Base-by-base conservation (phyloP, 2,797 vertebrate genomes). In the Bucorvus abyssinicus region DNA sequence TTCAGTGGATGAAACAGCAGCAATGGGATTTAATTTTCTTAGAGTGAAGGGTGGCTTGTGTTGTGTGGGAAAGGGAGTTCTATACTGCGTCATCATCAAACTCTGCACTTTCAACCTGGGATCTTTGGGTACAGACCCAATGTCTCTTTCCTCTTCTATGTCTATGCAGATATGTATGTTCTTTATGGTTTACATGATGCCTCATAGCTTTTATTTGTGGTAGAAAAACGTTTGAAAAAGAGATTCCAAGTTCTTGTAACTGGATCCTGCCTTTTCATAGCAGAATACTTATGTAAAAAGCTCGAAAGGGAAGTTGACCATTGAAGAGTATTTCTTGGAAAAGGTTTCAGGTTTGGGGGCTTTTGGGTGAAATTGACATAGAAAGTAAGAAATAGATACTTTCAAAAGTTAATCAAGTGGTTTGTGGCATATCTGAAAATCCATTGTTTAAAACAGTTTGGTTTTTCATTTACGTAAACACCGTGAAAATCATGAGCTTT, bases 241-340 rank as follows among this genome's bases (percentile, higher is more conserved):
- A 34, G 1, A 55, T n/a, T 4, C 8, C 23, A 59, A 29, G 26
- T 52, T 19, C 9, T 50, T 81, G 16, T 53, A 61, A 59, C 23
- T n/a, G 6, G 4, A 44, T 57, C 11, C 29, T 2, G 0, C 13
- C 6, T 68, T 77, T 70, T 36, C 50, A 8, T 9, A 30, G 16
- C 27, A 42, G 27, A 21, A 8, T 42, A 63, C 10, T 70, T 57
- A 30, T 0, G 0, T 42, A 30, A 71, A 76, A 22, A 45, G 0
- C 10, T 36, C 47, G 27, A 57, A 55, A 7, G 8, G 79, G 36
- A 75, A 57, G 8, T n/a, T 50, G 24, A 70, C 12, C 15, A 9
- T 53, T 59, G 15, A n/a, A 61, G 18, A 27, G 10, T 56, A 2
- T 55, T 70, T 61, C 34, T 68, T 73, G n/a, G 47, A 82, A 71